Percentiles rank a stretch among this genome's conserved stretches.
phyloP scores from a whole-genome alignment of 2,113 vertebrate genomes.

The Rostratula benghalensis region DNA sequence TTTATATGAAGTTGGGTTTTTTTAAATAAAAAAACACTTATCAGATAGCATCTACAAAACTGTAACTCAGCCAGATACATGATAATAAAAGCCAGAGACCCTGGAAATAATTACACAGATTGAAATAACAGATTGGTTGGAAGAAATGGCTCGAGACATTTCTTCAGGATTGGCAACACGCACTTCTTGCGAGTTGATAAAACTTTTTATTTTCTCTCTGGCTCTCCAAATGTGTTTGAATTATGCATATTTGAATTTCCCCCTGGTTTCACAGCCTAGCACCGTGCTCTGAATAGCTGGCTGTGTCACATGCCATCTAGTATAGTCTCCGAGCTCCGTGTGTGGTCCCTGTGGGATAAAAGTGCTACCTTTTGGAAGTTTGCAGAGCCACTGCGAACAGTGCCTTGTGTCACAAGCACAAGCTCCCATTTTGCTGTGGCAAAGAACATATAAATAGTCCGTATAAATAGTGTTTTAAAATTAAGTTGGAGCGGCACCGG shows the following conservation, averaged over 20 bases:
- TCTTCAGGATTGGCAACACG: conserved; percentile 38
- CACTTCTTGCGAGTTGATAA: neutral
- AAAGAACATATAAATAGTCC: conserved; percentile 62
- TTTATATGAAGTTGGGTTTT: neutral
- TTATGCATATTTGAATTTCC: conserved; percentile 65
- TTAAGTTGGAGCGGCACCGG: conserved; percentile 33
- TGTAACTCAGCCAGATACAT: conserved; percentile 28
- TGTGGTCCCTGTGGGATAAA: conserved; percentile 65
- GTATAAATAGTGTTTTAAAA: conserved; percentile 63
- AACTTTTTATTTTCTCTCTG: neutral
- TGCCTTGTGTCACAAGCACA: conserved; percentile 63
- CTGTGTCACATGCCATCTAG: conserved; percentile 60
- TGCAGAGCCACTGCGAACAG: conserved; percentile 29
- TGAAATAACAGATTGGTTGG: conserved; percentile 65
- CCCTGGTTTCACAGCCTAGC: conserved; percentile 60
- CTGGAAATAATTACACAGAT: conserved; percentile 68
- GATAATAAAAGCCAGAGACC: conserved; percentile 63
- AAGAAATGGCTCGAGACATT: conserved; percentile 50
- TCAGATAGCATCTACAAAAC: conserved; percentile 26
- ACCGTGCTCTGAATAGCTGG: conserved; percentile 62
- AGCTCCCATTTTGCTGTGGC: conserved; percentile 51
- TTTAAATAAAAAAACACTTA: neutral
- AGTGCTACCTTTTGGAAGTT: conserved; percentile 58
- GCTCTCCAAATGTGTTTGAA: conserved; percentile 45
- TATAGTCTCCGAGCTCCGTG: neutral